Base-by-base conservation (phyloP, 2,888 invertebrate species). In the Tineola bisselliella region DNA sequence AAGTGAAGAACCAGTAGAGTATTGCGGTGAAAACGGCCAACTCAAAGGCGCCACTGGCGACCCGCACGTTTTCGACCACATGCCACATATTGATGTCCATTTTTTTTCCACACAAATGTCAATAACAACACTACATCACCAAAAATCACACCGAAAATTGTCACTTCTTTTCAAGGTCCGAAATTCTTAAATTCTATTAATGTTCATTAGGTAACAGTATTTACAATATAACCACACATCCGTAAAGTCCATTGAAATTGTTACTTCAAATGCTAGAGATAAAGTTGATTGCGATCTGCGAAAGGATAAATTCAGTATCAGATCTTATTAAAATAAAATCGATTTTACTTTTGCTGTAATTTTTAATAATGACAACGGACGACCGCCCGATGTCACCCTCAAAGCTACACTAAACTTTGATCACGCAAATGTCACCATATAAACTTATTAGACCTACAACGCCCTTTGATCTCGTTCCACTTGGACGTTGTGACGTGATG, bases 1-100 rank as follows among this genome's bases (percentile, higher is more conserved):
- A 87, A 60, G 88, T 89, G 76, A 89, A 90, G 78, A 90, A 89
- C 86, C 90, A 90, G 78, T 89, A 90, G 65, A 90, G 78, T 31
- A 90, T 81, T 62, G 89, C 89, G 65, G 88, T 88, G 78, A 90
- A 89, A 75, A 90, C 86, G 72, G 89, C 88, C 66, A 90, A 77
- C 74, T 90, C 90, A 54, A 89, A 88, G 62, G 89, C 86, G 6
- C 90, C 89, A 71, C 88, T 88, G 78, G 90, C 89, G 73, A 84
- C 83, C 69, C 84, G 68, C 64, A 84, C 81, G 59, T 84, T 78
- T 70, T 87, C 86, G 73, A 86, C 84, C 74, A 84, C 78, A 64
- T 81, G 74, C 87, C 87, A 87, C 65, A 87, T 77, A 69, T 79
- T 81, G 63, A 81, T 75, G 69, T 86, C 87, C 86, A 87, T 84